Percentiles rank a stretch among this genome's conserved stretches.
phyloP scores from a whole-genome alignment of 2,113 vertebrate species.

The Boulengeromyrus knoepffleri region DNA sequence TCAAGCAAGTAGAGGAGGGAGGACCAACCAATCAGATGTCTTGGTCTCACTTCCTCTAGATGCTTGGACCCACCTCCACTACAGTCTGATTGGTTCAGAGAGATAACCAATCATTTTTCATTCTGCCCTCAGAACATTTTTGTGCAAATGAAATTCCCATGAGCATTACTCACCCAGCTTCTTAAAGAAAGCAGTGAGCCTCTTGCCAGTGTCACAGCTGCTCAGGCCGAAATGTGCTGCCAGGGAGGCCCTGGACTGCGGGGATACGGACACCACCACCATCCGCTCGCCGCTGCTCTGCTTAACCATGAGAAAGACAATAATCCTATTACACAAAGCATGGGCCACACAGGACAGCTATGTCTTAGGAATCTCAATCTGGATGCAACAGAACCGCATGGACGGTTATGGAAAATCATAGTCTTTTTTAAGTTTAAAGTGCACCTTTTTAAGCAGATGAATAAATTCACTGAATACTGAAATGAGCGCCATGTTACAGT shows the following conservation, averaged over 20 bases:
- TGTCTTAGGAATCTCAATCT: background rate
- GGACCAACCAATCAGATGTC: no score
- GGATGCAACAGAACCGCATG: background rate
- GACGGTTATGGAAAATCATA: background rate
- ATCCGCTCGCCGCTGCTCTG: constrained; percentile 56
- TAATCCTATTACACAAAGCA: background rate
- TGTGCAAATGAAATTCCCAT: no score
- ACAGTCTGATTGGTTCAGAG: no score
- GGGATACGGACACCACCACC: constrained; percentile 84
- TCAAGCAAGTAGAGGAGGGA: no score
- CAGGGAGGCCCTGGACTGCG: constrained; percentile 85
- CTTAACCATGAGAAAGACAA: background rate
- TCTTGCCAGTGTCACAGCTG: constrained; percentile 68
- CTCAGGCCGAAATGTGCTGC: constrained; percentile 70
- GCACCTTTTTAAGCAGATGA: background rate
- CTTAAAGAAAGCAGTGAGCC: constrained; percentile 79
- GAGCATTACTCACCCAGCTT: constrained; percentile 61
- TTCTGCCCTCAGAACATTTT: no score
- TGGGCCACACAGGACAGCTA: background rate
- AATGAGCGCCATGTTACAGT: background rate
- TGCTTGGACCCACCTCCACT: no score
- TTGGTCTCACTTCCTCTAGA: no score
- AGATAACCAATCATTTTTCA: no score
- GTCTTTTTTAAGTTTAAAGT: background rate
- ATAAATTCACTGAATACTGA: background rate